Evolutionary conservation across 2,888 invertebrate genomes (phyloP).

Genomic region (Synanthedon vespiformis): DNA sequence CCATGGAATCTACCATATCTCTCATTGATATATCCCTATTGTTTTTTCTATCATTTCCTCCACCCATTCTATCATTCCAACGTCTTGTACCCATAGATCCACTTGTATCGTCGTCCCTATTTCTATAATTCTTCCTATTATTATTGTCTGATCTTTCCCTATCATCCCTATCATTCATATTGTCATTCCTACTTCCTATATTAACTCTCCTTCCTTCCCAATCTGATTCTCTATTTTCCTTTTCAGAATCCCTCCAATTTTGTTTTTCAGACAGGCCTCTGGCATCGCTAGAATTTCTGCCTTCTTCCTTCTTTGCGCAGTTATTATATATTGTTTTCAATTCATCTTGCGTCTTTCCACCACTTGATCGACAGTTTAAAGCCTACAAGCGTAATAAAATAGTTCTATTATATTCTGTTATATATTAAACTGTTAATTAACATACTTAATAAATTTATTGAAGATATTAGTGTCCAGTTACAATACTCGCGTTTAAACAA

Average conservation of each 20-base stretch:
- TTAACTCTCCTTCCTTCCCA: slow-evolving; percentile 18
- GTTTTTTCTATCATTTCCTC: slow-evolving; percentile 12
- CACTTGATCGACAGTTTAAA: slow-evolving; percentile 71
- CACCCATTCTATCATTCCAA: slow-evolving; percentile 12
- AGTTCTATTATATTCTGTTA: not conserved
- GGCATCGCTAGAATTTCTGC: slow-evolving; percentile 27
- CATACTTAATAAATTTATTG: too few species aligned
- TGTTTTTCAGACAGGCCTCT: slow-evolving; percentile 24
- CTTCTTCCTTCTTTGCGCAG: slow-evolving; percentile 63
- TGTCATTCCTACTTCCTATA: slow-evolving; percentile 6
- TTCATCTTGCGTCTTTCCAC: slow-evolving; percentile 70
- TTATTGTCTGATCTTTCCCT: slow-evolving; percentile 9
- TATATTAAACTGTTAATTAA: too few species aligned
- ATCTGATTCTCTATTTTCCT: slow-evolving; percentile 22
- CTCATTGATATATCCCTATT: slow-evolving; percentile 18
- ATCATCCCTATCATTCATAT: slow-evolving; percentile 15
- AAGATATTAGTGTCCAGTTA: too few species aligned
- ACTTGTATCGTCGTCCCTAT: slow-evolving; percentile 4
- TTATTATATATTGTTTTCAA: slow-evolving; percentile 68
- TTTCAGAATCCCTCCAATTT: slow-evolving; percentile 32
- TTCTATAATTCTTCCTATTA: slow-evolving; percentile 12
- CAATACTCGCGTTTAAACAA: not conserved
- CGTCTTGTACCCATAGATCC: slow-evolving; percentile 3
- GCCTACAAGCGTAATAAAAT: slow-evolving; percentile 28
- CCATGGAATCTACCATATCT: slow-evolving; percentile 13